Evolutionary conservation across 2,888 invertebrate genomes (phyloP).

Genomic region (Herminia tarsipennalis): DNA sequence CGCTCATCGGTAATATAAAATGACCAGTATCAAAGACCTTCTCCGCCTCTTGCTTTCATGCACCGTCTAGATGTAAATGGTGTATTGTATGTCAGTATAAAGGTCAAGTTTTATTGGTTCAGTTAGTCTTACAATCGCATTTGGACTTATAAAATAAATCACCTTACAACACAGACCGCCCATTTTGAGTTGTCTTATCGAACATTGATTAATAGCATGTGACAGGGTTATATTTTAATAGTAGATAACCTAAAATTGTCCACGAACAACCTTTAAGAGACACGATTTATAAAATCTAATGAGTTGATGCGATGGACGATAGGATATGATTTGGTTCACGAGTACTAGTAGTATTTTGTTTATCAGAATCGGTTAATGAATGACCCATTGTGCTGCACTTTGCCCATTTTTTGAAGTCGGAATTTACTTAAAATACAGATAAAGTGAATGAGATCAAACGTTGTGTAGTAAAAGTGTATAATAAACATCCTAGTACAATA

Average conservation of each 20-base stretch:
- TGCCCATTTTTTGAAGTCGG: not conserved
- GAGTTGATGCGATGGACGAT: constrained; percentile 9
- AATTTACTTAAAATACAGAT: too few species aligned
- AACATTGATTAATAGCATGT: constrained; percentile 79
- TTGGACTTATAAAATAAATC: constrained; percentile 74
- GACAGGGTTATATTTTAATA: constrained; percentile 76
- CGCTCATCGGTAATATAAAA: constrained; percentile 64
- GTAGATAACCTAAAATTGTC: constrained; percentile 63
- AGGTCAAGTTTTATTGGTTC: constrained; percentile 44
- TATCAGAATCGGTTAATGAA: too few species aligned
- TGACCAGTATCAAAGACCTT: constrained; percentile 47
- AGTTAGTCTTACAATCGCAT: constrained; percentile 56
- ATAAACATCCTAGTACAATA: too few species aligned
- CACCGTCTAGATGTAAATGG: constrained; percentile 3
- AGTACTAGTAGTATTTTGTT: not conserved
- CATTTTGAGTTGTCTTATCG: constrained; percentile 76
- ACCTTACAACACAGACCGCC: constrained; percentile 74
- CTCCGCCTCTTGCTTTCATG: constrained; percentile 16
- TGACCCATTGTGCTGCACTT: not conserved
- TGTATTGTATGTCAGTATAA: not conserved
- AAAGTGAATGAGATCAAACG: too few species aligned
- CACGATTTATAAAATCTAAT: constrained; percentile 30
- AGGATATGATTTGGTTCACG: not conserved
- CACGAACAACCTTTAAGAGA: constrained; percentile 51
- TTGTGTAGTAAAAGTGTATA: too few species aligned